phyloP scores from a whole-genome alignment of 2,888 invertebrate genomes.

The Crocallis elinguaria region DNA sequence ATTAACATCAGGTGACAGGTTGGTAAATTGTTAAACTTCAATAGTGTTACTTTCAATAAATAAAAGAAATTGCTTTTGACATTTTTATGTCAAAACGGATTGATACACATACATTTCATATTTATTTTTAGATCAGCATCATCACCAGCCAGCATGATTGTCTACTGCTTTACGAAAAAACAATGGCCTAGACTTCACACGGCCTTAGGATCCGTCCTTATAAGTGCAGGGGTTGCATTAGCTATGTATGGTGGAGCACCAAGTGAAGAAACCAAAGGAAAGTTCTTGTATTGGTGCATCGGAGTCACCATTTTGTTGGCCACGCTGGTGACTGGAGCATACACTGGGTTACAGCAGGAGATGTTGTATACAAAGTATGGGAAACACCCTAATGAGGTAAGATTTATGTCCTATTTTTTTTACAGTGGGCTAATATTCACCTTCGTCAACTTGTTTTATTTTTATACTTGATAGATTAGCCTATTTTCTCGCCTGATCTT shows the following conservation, averaged over 20 bases:
- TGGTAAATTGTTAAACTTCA: too few relatives aligned
- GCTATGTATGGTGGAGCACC: slow-evolving; percentile 75
- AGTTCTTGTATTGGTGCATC: slow-evolving; percentile 68
- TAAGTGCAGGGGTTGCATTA: slow-evolving; percentile 66
- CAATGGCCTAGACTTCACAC: slow-evolving; percentile 62
- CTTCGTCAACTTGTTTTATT: too few relatives aligned
- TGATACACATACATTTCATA: background rate
- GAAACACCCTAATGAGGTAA: slow-evolving; percentile 79
- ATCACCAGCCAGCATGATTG: slow-evolving; percentile 75
- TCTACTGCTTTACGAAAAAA: slow-evolving; percentile 68
- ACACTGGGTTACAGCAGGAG: slow-evolving; percentile 76
- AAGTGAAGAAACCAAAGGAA: slow-evolving; percentile 60
- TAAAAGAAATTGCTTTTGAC: too few relatives aligned
- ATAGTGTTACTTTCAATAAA: too few relatives aligned
- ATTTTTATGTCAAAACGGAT: too few relatives aligned
- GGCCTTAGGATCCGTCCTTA: slow-evolving; percentile 69
- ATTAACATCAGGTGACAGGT: too few relatives aligned
- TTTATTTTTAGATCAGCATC: slow-evolving; percentile 67
- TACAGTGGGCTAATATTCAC: too few relatives aligned
- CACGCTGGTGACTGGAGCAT: slow-evolving; percentile 70
- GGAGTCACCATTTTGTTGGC: slow-evolving; percentile 67
- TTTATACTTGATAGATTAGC: too few relatives aligned
- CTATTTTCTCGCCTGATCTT: too few relatives aligned
- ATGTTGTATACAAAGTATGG: slow-evolving; percentile 71
- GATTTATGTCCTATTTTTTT: too few relatives aligned